Conservation (phyloP, 2,113 vertebrate species). For the Cepphus grylle region DNA sequence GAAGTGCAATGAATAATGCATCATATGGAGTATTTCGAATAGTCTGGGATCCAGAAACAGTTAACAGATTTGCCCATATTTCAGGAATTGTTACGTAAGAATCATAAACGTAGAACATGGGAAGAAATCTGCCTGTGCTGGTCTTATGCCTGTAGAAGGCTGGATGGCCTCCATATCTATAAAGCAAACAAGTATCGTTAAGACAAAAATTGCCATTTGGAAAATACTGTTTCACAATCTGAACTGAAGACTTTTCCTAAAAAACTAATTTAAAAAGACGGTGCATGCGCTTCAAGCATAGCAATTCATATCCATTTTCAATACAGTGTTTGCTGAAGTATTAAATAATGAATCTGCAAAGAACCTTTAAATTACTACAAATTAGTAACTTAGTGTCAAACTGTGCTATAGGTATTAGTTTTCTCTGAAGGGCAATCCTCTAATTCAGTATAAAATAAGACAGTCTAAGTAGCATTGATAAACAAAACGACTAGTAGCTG, state of each 20-base stretch:
- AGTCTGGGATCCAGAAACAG: slow-evolving; percentile 79
- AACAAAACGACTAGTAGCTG: neutral
- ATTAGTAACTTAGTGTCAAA: neutral
- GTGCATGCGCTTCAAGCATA: neutral
- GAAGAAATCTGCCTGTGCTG: slow-evolving; percentile 82
- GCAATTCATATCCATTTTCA: neutral
- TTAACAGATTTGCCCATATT: slow-evolving; percentile 89
- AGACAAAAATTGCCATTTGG: neutral
- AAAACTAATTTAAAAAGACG: neutral
- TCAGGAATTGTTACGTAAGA: slow-evolving; percentile 91
- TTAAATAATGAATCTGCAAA: neutral
- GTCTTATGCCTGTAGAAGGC: slow-evolving; percentile 92
- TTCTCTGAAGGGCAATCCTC: neutral
- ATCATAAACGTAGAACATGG: slow-evolving; percentile 96
- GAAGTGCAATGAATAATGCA: slow-evolving; percentile 88
- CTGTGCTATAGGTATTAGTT: neutral
- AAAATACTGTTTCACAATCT: neutral
- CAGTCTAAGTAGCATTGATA: neutral
- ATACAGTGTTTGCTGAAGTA: neutral
- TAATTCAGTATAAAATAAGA: neutral
- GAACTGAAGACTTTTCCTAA: neutral
- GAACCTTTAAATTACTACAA: neutral
- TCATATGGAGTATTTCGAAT: slow-evolving; percentile 89
- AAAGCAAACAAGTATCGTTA: slow-evolving; percentile 52
- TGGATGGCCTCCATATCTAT: slow-evolving; percentile 90